Conservation (phyloP, 2,113 vertebrate genomes). For the Pelobates fuscus region DNA sequence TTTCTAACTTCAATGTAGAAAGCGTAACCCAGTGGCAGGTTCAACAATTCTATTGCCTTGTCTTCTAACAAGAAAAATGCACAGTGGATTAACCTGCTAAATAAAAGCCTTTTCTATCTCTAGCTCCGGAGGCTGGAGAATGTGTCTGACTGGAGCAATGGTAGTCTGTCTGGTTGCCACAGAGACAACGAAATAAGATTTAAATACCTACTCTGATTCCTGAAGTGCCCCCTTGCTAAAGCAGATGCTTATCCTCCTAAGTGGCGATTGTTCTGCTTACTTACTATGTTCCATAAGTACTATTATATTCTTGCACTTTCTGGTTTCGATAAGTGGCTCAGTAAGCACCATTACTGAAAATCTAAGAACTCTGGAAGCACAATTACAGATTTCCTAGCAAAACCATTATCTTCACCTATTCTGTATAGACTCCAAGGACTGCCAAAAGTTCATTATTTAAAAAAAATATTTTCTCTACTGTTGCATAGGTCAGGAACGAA, state of each 20-base stretch:
- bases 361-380: neutral
- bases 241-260: conserved; percentile 41
- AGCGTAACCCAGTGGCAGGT: neutral
- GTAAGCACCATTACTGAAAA: neutral
- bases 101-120: conserved; percentile 23
- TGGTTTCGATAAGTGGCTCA: conserved; percentile 16
- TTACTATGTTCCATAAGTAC: conserved; percentile 24
- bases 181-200: conserved; percentile 39
- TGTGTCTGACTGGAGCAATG: conserved; percentile 30
- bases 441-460: too few species aligned
- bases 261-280: conserved; percentile 36
- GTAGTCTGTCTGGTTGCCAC: conserved; percentile 45
- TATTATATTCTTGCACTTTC: neutral
- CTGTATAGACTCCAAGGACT: neutral
- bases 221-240: conserved; percentile 22
- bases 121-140: conserved; percentile 21
- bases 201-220: conserved; percentile 30
- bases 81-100: conserved; percentile 18
- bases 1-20: neutral
- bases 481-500: too few species aligned
- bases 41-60: neutral
- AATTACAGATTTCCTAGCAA: neutral
- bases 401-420: too few species aligned
- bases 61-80: neutral
- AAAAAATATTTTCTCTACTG: too few species aligned